Base-by-base conservation (phyloP, 2,113 vertebrate genomes). In the Ochotona curzoniae region DNA sequence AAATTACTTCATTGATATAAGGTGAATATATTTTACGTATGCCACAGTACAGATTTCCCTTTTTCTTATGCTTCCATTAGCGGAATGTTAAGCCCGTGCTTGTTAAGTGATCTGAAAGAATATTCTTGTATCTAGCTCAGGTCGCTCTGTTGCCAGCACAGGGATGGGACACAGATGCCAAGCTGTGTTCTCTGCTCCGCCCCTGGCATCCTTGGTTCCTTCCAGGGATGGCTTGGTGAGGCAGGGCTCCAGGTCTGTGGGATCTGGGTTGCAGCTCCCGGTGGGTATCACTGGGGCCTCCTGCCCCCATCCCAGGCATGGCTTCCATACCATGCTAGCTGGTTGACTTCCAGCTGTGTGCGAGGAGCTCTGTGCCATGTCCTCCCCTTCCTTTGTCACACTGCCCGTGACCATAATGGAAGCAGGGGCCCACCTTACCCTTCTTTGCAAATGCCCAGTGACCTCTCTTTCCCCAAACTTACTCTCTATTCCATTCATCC, bases 271-370 rank as follows among this genome's bases (percentile, higher is more conserved):
- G 38, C 38, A 44, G 38, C 38, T 23, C 49, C 47, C 28, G 8
- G 3, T 6, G 20, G 2, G 1, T 20, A 28, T 38, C 13, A 47
- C 70, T 64, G 63, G 66, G 74, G 70, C 14, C 11, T 66, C 57
- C 5, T 0, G 1, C 8, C 44, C 15, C 20, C 2, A 21, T 18
- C 66, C 26, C 70, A 28, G 13, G 11, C 35, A 83, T 61, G 30
- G 12, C 32, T 51, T 51, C 26, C 44, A 1, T 20, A 23, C 57
- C 14, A 2, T 0, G 0, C 21, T 44, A 44, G 38, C 38, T 47
- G 66, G 26, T 51, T 82, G n/a, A 10, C 26, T 11, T 49, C 47
- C 54, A 57, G 14, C 14, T 17, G 54, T 28, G 1, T 32, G 18
- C 18, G 10, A 57, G 8, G 38, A 61, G 26, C 30, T 25, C 54